Percentiles rank a stretch among this genome's conserved stretches.
Evolutionary conservation across 1,140 invertebrate species (phyloP).

Genomic region (Drosophila ohnishii): DNA sequence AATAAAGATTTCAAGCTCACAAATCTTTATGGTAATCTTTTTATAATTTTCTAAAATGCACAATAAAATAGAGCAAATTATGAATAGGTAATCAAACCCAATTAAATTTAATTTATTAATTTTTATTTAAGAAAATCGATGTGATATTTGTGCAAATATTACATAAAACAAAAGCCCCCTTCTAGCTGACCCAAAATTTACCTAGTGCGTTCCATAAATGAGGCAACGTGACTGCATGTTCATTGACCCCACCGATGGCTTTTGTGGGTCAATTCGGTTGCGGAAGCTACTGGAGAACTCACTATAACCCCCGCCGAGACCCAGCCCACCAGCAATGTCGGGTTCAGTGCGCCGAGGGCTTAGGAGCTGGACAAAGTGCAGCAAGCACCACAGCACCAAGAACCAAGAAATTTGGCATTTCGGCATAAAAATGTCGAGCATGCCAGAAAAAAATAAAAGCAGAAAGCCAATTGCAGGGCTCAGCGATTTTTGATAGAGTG

Average conservation of each 20-base stretch:
- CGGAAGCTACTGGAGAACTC: constrained; percentile 57
- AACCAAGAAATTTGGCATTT: constrained; percentile 60
- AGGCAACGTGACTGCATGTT: constrained; percentile 50
- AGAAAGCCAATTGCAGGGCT: constrained; percentile 50
- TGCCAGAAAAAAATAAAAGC: constrained; percentile 51
- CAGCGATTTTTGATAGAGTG: constrained; percentile 60
- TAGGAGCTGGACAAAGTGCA: constrained; percentile 50
- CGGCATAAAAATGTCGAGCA: constrained; percentile 76
- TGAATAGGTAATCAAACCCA: not conserved
- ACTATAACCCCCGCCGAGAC: constrained; percentile 2
- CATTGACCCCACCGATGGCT: constrained; percentile 54
- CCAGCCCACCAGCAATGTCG: constrained; percentile 7
- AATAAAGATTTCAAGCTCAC: too few relatives aligned
- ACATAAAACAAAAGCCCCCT: not conserved
- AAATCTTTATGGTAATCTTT: too few relatives aligned
- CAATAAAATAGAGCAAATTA: not conserved
- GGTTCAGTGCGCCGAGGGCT: constrained; percentile 31
- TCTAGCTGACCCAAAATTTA: constrained; percentile 18
- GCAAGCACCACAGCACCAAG: constrained; percentile 19
- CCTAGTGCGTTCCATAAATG: not conserved
- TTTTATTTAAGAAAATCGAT: not conserved
- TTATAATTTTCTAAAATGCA: not conserved
- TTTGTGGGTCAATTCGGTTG: constrained; percentile 72
- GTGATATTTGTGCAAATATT: not conserved
- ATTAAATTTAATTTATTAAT: not conserved